Conservation (phyloP, 30 jellyfish, hydroid and myxozoan species). For the Calvadosia cruxmelitensis region DNA sequence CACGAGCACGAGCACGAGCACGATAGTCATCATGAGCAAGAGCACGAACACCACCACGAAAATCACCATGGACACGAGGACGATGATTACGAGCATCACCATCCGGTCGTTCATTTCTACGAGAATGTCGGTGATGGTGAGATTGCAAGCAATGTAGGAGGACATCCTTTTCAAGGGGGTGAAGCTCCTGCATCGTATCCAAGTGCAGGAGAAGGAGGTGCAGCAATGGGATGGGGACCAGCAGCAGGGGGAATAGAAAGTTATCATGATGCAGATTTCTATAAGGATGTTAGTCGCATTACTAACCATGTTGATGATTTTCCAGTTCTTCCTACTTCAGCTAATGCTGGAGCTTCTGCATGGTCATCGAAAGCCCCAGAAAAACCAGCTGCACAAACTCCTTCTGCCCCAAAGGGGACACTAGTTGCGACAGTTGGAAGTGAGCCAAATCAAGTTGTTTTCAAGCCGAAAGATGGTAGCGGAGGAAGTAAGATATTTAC, state of each 20-base stretch:
- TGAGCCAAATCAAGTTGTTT: neutral
- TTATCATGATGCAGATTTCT: neutral
- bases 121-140: neutral
- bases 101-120: neutral
- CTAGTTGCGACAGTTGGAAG: conserved; percentile 18
- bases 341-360: conserved; percentile 5
- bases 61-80: conserved; percentile 35
- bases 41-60: conserved; percentile 21
- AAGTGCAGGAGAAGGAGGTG: neutral
- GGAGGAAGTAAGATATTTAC: neutral
- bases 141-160: neutral
- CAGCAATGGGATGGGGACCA: neutral
- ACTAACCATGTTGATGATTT: neutral
- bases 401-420: conserved; percentile 28
- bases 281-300: neutral
- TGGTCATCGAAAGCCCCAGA: conserved; percentile 13
- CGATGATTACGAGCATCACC: neutral
- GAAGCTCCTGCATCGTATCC: neutral
- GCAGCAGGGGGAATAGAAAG: neutral
- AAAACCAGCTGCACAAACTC: conserved; percentile 23
- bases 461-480: neutral
- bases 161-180: neutral
- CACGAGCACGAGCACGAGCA: conserved; percentile 4
- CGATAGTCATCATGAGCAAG: conserved; percentile 5
- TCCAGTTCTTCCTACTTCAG: conserved; percentile 11